Base-by-base conservation (phyloP, 2,797 vertebrate species). In the Ctenopoma kingsleyae region DNA sequence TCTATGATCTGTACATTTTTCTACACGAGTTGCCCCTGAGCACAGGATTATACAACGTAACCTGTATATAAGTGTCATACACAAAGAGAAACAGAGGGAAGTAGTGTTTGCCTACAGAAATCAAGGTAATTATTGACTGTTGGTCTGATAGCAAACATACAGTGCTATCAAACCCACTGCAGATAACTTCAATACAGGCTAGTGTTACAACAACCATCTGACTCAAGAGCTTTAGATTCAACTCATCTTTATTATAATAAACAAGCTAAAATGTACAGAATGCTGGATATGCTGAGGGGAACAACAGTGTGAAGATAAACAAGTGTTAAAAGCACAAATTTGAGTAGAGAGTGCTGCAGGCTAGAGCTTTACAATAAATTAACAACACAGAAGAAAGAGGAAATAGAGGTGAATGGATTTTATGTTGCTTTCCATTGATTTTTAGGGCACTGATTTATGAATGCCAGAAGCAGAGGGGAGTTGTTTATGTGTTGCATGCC, bases 71-170 rank as follows among this genome's bases (percentile, higher is more conserved):
- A 66, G 50, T 16, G 51, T 25, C 32, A 32, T 22, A 61, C 32
- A 77, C 47, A 83, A 35, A 64, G 53, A 58, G 20, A 66, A 3
- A 57, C n/a, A 35, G 38, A 65, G 41, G 11, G 44, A 77, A 78
- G 61, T 22, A 13, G 20, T 65, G 65, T 78, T 82, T 80, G 66
- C 60, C 51, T 75, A 74, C 38, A 74, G 62, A 83, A 77, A 80
- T 75, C 78, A 74, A 69, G 81, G 74, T 85, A 79, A 87, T 91
- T 87, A 89, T 90, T 91, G 83, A 90, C 87, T 52, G 27, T 57
- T 36, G 2, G n/a, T n/a, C 55, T 64, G 82, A 84, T 76, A 71
- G 82, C 59, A 66, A 74, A 70, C 63, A 53, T 76, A 3, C 67
- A 55, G 75, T 73, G 55, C 66, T 81, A 79, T 82, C 80, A 50